phyloP scores from a whole-genome alignment of 2,888 invertebrate species.

The Acanthosepion pharaonis region DNA sequence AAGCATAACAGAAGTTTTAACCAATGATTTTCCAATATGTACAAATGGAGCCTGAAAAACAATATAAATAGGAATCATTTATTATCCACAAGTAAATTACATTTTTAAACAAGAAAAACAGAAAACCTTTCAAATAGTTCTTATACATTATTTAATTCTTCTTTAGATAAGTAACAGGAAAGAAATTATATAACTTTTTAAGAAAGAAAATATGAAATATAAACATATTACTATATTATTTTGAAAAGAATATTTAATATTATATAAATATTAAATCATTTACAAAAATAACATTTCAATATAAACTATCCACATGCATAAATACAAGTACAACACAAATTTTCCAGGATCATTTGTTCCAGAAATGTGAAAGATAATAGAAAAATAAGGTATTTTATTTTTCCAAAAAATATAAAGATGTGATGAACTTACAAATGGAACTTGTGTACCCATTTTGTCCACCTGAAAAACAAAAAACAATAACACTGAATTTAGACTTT shows the following conservation, averaged over 20 bases:
- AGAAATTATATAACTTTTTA: too few relatives aligned
- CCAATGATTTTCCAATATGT: conserved; percentile 63
- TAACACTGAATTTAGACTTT: background rate
- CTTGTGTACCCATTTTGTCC: background rate
- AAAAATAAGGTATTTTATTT: too few relatives aligned
- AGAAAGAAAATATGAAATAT: too few relatives aligned
- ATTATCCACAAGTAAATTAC: background rate
- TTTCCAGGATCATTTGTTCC: too few relatives aligned
- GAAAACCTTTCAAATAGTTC: too few relatives aligned
- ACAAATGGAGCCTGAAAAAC: conserved; percentile 65
- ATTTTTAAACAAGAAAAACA: background rate
- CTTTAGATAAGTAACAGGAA: too few relatives aligned
- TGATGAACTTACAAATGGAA: background rate
- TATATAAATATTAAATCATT: background rate
- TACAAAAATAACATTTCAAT: background rate
- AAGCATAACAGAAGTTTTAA: conserved; percentile 75
- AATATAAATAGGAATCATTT: background rate
- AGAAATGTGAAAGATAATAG: too few relatives aligned
- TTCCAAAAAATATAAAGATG: too few relatives aligned
- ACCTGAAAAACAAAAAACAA: background rate
- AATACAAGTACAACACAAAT: too few relatives aligned
- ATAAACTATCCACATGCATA: background rate
- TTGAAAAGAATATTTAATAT: too few relatives aligned
- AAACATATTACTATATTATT: too few relatives aligned
- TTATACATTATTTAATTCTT: too few relatives aligned